phyloP scores from a whole-genome alignment of 2,888 invertebrate genomes.

The Amphipyra berbera region DNA sequence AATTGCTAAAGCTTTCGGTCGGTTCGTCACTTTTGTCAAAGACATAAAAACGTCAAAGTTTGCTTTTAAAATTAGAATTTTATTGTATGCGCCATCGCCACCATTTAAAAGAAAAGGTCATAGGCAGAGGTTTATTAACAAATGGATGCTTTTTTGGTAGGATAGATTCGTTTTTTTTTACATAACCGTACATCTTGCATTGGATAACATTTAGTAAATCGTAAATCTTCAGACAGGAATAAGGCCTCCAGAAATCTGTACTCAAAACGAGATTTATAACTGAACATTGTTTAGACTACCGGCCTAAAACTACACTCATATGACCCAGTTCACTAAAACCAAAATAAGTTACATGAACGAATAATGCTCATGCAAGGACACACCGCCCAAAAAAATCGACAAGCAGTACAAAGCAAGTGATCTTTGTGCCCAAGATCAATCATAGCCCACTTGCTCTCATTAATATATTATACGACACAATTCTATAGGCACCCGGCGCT shows the following conservation, averaged over 20 bases:
- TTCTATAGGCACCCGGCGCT: conserved; percentile 57
- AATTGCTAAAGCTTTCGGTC: not conserved
- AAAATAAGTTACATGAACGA: conserved; percentile 32
- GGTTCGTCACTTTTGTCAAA: not conserved
- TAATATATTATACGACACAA: conserved; percentile 66
- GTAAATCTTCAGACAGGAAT: too few species aligned
- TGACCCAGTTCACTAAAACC: conserved; percentile 19
- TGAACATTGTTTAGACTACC: too few species aligned
- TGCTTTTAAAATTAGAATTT: conserved; percentile 29
- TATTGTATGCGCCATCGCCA: too few species aligned
- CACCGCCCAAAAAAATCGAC: conserved; percentile 72
- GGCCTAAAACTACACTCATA: conserved; percentile 9
- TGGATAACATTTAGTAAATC: too few species aligned
- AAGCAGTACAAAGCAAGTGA: conserved; percentile 77
- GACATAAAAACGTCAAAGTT: conserved; percentile 24
- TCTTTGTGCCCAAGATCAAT: conserved; percentile 79
- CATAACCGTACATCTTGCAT: too few species aligned
- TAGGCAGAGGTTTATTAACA: too few species aligned
- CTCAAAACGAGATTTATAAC: too few species aligned
- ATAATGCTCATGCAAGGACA: conserved; percentile 67
- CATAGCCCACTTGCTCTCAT: conserved; percentile 73
- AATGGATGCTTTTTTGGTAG: too few species aligned
- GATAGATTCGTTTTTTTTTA: too few species aligned
- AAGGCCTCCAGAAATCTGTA: too few species aligned
- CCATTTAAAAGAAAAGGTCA: too few species aligned